Evolutionary conservation across 35 echinoderm and acorn worm species (phyloP).

Genomic region (Ptychodera flava): DNA sequence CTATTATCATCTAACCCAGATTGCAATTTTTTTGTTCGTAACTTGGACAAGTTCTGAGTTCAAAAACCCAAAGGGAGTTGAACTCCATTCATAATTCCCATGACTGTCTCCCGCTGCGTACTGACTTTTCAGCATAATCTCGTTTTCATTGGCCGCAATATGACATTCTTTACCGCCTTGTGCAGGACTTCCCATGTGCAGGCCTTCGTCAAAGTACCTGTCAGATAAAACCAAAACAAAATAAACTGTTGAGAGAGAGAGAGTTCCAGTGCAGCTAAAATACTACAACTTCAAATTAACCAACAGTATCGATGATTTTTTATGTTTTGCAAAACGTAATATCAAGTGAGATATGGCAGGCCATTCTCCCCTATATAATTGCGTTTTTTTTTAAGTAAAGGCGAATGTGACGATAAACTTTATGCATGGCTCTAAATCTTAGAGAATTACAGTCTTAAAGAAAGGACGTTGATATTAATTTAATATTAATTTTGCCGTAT

Average conservation of each 20-base stretch:
- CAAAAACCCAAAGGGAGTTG: conserved; percentile 12
- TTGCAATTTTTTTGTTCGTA: conserved; percentile 16
- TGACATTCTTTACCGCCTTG: conserved; percentile 26
- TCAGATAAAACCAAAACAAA: background rate
- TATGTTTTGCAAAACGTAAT: too few relatives aligned
- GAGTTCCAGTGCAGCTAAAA: too few relatives aligned
- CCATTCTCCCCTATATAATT: too few relatives aligned
- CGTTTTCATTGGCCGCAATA: conserved; percentile 7
- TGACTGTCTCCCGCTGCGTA: conserved; percentile 12
- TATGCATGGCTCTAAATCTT: too few relatives aligned
- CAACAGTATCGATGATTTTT: too few relatives aligned
- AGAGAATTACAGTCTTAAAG: too few relatives aligned
- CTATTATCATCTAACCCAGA: conserved; percentile 33
- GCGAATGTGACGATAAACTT: too few relatives aligned
- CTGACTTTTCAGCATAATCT: conserved; percentile 42
- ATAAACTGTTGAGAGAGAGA: background rate
- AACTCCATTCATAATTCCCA: conserved; percentile 8
- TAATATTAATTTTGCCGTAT: too few relatives aligned
- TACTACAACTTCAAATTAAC: too few relatives aligned
- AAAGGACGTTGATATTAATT: too few relatives aligned
- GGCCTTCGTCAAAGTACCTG: conserved; percentile 39
- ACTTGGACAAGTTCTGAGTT: conserved; percentile 2
- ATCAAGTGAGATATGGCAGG: too few relatives aligned
- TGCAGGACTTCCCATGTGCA: conserved; percentile 36
- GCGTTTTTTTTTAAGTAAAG: too few relatives aligned